These are phyloP conservation scores for Chamaea fasciata DNA, from an alignment of 2,113 vertebrate species.

Conservation along the genomic window DNA sequence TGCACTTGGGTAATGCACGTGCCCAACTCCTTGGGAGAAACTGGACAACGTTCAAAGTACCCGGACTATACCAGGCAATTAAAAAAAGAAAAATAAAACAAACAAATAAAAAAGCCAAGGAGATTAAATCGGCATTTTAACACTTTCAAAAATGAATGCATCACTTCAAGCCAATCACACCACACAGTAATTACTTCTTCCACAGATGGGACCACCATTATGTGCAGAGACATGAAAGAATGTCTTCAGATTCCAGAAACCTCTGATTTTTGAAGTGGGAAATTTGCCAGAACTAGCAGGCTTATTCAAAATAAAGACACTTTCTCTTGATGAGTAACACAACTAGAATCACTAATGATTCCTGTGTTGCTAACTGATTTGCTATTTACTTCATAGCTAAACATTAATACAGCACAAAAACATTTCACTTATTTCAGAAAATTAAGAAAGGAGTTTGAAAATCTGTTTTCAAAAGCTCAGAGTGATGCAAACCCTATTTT, in stretches of 20 bases:
- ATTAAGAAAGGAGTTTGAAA: background rate
- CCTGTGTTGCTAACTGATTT: background rate
- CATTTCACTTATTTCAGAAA: background rate
- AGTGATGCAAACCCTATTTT: background rate
- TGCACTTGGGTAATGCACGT: accelerated
- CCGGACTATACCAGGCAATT: background rate
- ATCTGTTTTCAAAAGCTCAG: background rate
- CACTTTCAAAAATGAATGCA: background rate
- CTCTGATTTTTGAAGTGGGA: background rate
- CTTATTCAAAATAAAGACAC: background rate
- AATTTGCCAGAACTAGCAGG: background rate
- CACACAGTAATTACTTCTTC: background rate
- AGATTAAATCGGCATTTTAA: background rate
- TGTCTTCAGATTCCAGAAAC: background rate
- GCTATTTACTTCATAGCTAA: background rate
- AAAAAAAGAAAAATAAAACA: background rate
- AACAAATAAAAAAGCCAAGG: background rate
- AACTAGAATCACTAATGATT: background rate
- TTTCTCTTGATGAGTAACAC: background rate
- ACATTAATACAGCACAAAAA: background rate
- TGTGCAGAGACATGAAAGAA: background rate
- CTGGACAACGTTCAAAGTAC: background rate
- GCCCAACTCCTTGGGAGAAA: background rate
- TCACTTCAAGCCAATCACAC: background rate
- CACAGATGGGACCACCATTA: background rate